Conservation (phyloP, 1,140 invertebrate genomes). For the Saccostrea glomerata region DNA sequence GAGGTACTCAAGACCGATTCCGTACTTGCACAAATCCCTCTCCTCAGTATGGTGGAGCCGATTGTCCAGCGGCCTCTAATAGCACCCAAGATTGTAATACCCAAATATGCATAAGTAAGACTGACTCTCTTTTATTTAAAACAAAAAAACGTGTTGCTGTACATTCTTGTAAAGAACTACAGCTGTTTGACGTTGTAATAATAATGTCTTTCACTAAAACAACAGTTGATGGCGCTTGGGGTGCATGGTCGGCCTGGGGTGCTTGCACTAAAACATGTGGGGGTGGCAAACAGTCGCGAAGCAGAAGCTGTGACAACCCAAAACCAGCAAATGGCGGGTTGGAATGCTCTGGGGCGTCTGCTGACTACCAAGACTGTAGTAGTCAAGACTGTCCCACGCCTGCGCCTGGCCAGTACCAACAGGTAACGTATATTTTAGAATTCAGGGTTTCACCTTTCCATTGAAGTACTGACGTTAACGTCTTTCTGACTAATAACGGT, state of each 20-base stretch:
- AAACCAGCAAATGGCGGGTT: constrained; percentile 44
- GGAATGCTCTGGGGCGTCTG: constrained; percentile 27
- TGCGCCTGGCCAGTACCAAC: constrained; percentile 7
- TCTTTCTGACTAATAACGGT: neutral
- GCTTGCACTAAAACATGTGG: constrained; percentile 76
- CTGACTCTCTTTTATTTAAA: neutral
- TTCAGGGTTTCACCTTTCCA: neutral
- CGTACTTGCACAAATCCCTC: constrained; percentile 8
- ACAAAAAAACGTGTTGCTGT: neutral
- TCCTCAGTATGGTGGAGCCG: constrained; percentile 33
- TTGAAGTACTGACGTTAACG: neutral
- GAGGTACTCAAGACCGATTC: neutral
- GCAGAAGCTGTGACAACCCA: constrained; percentile 46
- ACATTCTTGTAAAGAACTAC: too few species aligned
- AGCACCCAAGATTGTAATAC: constrained; percentile 8
- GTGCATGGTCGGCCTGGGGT: constrained; percentile 32
- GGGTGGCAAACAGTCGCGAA: constrained; percentile 88
- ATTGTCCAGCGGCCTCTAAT: constrained; percentile 16
- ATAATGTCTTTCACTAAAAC: neutral
- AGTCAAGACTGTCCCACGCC: constrained; percentile 25
- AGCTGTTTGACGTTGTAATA: neutral
- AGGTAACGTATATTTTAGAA: neutral
- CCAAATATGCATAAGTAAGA: constrained; percentile 1
- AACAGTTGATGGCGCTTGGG: constrained; percentile 65
- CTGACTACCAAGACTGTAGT: constrained; percentile 36